phyloP scores from a whole-genome alignment of 2,888 invertebrate species.

The Acanthosepion lycidas region DNA sequence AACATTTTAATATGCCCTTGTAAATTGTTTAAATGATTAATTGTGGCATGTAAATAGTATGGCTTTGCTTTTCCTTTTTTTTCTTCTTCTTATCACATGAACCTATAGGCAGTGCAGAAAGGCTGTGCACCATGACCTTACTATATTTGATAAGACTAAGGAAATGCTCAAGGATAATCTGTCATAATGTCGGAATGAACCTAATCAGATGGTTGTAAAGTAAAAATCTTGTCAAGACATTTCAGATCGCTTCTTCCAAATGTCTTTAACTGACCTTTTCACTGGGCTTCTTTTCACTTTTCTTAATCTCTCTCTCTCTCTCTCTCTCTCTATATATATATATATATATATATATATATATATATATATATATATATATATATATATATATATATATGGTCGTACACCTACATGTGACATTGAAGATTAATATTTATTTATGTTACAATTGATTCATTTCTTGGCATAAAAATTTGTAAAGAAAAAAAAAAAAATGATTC shows the following conservation, averaged over 20 bases:
- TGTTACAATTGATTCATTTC: neutral
- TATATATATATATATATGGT: too few species aligned
- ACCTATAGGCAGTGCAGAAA: neutral
- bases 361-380: too few species aligned
- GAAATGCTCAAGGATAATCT: conserved; percentile 33
- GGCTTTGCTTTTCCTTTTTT: neutral
- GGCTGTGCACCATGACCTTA: neutral
- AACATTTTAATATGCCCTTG: neutral
- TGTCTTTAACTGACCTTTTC: conserved; percentile 20
- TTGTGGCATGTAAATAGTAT: neutral
- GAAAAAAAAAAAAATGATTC: neutral
- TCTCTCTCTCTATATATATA: too few species aligned
- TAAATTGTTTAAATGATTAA: neutral
- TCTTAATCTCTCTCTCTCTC: too few species aligned
- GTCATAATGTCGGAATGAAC: conserved; percentile 4
- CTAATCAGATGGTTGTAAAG: neutral
- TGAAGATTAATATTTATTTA: neutral
- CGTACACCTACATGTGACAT: neutral
- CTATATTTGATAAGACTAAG: neutral
- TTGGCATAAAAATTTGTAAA: neutral
- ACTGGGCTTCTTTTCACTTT: neutral
- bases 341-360: too few species aligned
- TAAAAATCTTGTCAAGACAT: conserved; percentile 22
- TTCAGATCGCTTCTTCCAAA: neutral
- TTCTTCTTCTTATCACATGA: neutral